Conservation (phyloP, 2,797 vertebrate species). For the Squalus acanthias region DNA sequence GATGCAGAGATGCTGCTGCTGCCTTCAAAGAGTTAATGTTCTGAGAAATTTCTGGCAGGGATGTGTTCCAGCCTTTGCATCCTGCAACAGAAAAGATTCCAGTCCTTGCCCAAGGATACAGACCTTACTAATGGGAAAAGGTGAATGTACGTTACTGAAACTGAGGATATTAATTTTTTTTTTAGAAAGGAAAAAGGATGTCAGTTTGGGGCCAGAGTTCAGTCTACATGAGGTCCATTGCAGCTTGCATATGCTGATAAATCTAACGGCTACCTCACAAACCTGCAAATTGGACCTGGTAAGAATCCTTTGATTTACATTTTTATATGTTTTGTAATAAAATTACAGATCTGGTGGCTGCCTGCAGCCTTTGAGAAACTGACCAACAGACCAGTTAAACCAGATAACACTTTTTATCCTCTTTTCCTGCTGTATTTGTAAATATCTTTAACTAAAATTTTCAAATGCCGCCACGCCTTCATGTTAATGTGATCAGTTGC, state of each 20-base stretch:
- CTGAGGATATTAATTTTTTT: not conserved
- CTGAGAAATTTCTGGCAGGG: slow-evolving; percentile 4
- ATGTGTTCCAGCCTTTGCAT: slow-evolving; percentile 12
- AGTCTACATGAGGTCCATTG: not conserved
- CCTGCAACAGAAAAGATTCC: slow-evolving; percentile 24
- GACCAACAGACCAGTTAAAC: not conserved
- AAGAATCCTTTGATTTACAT: slow-evolving; percentile 29
- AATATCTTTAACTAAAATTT: not conserved
- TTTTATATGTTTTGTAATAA: not conserved
- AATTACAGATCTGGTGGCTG: not conserved
- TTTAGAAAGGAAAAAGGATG: slow-evolving; percentile 8
- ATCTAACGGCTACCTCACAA: not conserved
- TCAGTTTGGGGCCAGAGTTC: not conserved
- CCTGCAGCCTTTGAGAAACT: not conserved
- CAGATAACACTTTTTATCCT: not conserved
- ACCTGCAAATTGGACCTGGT: not conserved
- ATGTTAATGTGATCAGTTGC: not conserved
- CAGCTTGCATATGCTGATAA: not conserved
- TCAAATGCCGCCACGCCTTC: not conserved
- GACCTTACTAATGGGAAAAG: slow-evolving; percentile 27
- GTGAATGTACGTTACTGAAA: not conserved
- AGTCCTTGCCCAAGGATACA: slow-evolving; percentile 24
- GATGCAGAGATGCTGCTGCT: not conserved
- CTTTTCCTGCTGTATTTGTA: not conserved
- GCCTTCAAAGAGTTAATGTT: slow-evolving; percentile 15